Evolutionary conservation across 1,140 invertebrate species (phyloP), one percentile per base, ranked within the genome.

Genomic region (Camponotus pennsylvanicus): DNA sequence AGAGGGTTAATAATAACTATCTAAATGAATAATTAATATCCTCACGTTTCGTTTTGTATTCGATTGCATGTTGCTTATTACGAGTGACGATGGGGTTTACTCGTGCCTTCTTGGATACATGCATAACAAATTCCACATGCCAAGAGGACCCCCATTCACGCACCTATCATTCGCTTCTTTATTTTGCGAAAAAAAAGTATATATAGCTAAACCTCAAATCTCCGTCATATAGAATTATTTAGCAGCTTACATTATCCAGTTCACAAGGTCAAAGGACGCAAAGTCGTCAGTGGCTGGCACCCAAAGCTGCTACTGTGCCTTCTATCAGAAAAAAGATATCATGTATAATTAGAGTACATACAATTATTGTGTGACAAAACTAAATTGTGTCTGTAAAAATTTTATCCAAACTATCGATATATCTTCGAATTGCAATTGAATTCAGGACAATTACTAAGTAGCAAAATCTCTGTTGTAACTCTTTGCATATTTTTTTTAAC

Each of bases 81-180:
- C 64, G 90, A 88, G 86, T 86, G 89, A 91, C 92, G 93, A 94
- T 92, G 94, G 93, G 93, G 93, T 93, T 91, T 94, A 92, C 92
- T 91, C 88, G 86, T 88, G 90, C 93, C 94, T 90, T 94, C 94
- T 95, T 95, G 94, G 94, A 89, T 95, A 94, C 94, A 95, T 95
- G 95, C 95, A 95, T 95, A 95, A 95, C 95, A 95, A 95, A 95
- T 95, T 95, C 95, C 95, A 95, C 95, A 95, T 95, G 94, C 95
- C 95, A 95, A 95, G 94, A 94, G 92, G 93, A 93, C 92, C 93
- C 94, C 92, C 86, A 91, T 90, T 92, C 64, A 80, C 64, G 69
- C 49, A 71, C 42, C 59, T 75, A 89, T 86, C 66, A 75, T 89
- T 91, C 71, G 27, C 45, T 85, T 91, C 80, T 85, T 91, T 75